A percentile compares a stretch with the other conserved stretches of the same genome.
Evolutionary conservation across 2,113 vertebrate species (phyloP).

Genomic region (Strix aluco): DNA sequence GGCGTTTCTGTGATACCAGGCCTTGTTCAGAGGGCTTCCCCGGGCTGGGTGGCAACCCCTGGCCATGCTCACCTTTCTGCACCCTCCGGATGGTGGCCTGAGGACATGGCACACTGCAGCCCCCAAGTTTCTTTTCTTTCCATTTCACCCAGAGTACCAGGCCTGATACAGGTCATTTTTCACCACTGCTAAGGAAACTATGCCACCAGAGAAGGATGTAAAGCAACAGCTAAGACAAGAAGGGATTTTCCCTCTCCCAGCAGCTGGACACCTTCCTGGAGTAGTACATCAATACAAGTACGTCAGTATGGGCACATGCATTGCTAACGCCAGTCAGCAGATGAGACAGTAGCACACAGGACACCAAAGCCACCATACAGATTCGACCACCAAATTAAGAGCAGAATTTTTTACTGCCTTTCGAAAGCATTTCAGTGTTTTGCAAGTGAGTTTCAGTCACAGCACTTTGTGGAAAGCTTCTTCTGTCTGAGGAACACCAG

Average conservation of each 20-base stretch:
- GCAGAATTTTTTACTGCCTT: neutral
- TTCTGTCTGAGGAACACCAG: neutral
- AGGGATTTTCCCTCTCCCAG: neutral
- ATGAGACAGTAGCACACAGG: neutral
- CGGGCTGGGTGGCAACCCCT: neutral
- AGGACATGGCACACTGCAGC: neutral
- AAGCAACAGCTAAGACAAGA: neutral
- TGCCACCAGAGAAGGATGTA: neutral
- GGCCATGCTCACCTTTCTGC: neutral
- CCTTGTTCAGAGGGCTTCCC: neutral
- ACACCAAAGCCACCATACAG: neutral
- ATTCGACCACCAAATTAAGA: neutral
- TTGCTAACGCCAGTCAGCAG: neutral
- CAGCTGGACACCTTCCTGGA: neutral
- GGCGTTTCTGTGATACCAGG: neutral
- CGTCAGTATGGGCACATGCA: rapidly evolving
- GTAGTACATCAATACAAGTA: neutral
- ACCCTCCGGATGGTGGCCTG: rapidly evolving
- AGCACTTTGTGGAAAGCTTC: neutral
- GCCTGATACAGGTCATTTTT: neutral
- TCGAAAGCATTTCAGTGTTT: neutral
- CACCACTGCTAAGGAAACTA: neutral
- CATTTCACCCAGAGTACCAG: neutral
- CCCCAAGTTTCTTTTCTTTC: neutral
- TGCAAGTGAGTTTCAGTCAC: neutral